Base-by-base conservation (phyloP, 2,797 vertebrate species). In the Simalia tracyae region DNA sequence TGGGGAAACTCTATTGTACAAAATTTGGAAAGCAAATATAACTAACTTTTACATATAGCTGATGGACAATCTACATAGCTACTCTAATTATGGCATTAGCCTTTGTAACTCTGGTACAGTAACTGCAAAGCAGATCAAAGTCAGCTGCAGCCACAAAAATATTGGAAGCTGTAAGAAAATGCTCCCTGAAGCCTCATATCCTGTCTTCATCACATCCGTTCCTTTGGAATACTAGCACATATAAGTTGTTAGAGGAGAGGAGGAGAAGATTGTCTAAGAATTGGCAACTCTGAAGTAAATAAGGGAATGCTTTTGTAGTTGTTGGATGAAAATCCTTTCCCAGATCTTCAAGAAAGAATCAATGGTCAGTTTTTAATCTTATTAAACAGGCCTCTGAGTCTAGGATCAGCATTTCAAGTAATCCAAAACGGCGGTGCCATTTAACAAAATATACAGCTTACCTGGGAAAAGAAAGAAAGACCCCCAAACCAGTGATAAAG, bases 361-460 rank as follows among this genome's bases (percentile, higher is more conserved):
- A 81, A 46, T 81, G 36, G 72, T 81, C 36, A 81, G 36, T 81
- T 81, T 46, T 36, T 81, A 81, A 81, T 81, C 72, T 81, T 19
- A 81, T 81, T 54, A 0, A 84, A 61, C 90, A 89, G 92, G 42
- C 64, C 64, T 15, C 3, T 87, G 57, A 81, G 19, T 81, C 72
- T 56, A 88, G 61, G 46, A 66, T 50, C 42, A 92, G 56, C 42
- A 86, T 90, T 86, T 90, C 92, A 87, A 92, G 28, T 36, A 87
- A 72, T 84, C 56, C 72, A 92, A 90, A 92, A 72, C 4, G 61
- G 60, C 5, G 72, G 54, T 93, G 64, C 86, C 92, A 72, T 90
- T 96, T 96, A 89, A 88, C 7, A 95, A 68, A 91, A 94, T 90
- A 95, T 54, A 86, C 4, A 6, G 10, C 64, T 31, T 63, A 56